phyloP scores from a whole-genome alignment of 2,797 vertebrate species.

The Sebastes taczanowskii region DNA sequence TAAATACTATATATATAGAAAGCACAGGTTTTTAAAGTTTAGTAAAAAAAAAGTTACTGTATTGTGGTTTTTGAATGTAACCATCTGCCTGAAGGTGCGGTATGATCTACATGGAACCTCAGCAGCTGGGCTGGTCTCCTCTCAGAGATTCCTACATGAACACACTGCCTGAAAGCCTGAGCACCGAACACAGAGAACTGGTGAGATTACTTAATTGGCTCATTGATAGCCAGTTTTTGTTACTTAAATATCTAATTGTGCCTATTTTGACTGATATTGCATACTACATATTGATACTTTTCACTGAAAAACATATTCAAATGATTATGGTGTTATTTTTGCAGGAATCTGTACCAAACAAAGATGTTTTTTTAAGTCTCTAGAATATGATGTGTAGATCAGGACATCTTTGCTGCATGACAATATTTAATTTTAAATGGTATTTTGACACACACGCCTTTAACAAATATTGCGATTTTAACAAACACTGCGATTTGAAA shows the following conservation, averaged over 20 bases:
- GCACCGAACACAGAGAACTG: constrained; percentile 83
- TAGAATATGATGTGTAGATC: no score
- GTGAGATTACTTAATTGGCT: constrained; percentile 69
- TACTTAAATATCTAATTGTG: neutral
- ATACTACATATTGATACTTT: no score
- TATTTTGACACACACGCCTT: no score
- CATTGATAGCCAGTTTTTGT: neutral
- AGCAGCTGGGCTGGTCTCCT: constrained; percentile 92
- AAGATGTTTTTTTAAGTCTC: no score
- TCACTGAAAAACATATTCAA: no score
- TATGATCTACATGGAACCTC: constrained; percentile 97
- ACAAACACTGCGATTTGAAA: no score
- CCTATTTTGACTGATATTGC: no score
- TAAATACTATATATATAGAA: neutral
- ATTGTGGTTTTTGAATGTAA: neutral
- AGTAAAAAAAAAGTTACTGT: neutral
- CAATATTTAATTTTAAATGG: no score
- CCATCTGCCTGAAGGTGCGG: constrained; percentile 85
- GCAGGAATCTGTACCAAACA: no score
- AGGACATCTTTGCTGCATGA: no score
- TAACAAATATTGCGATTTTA: no score
- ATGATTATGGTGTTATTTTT: no score
- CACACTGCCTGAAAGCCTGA: constrained; percentile 84
- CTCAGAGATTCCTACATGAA: constrained; percentile 93
- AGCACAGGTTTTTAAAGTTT: neutral